Conservation (phyloP, 2,113 vertebrate genomes). For the Nipponia nippon region DNA sequence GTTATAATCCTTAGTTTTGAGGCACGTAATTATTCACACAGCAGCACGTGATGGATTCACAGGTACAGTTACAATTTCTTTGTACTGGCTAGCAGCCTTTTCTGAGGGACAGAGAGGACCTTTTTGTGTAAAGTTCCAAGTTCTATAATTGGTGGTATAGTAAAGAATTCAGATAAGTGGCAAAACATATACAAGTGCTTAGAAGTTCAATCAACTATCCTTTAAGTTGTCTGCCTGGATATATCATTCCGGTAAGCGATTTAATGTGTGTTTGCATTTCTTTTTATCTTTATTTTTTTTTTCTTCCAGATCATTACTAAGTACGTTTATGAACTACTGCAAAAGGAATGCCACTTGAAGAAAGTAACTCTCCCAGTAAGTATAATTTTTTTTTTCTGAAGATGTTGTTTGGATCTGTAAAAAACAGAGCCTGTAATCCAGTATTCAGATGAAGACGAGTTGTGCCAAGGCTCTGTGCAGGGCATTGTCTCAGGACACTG, state of each 20-base stretch:
- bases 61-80: neutral
- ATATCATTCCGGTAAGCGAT: neutral
- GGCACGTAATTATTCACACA: neutral
- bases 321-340: slow-evolving; percentile 90
- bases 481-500: neutral
- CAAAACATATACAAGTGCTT: neutral
- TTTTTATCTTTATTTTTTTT: slow-evolving; percentile 8
- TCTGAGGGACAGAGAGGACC: neutral
- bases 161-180: neutral
- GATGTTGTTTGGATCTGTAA: neutral
- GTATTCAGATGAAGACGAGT: neutral
- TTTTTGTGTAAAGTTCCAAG: neutral
- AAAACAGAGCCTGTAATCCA: neutral
- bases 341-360: slow-evolving; percentile 92
- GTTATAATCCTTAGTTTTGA: slow-evolving; percentile 23
- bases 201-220: neutral
- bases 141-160: neutral
- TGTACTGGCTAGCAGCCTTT: neutral
- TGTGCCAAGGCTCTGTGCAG: neutral
- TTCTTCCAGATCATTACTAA: slow-evolving; percentile 91
- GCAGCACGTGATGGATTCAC: neutral
- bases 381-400: neutral
- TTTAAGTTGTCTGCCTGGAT: neutral
- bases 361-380: slow-evolving; percentile 93
- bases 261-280: neutral